These are phyloP conservation scores for Battus philenor DNA, from an alignment of 1,140 invertebrate species.

Conservation along the genomic window DNA sequence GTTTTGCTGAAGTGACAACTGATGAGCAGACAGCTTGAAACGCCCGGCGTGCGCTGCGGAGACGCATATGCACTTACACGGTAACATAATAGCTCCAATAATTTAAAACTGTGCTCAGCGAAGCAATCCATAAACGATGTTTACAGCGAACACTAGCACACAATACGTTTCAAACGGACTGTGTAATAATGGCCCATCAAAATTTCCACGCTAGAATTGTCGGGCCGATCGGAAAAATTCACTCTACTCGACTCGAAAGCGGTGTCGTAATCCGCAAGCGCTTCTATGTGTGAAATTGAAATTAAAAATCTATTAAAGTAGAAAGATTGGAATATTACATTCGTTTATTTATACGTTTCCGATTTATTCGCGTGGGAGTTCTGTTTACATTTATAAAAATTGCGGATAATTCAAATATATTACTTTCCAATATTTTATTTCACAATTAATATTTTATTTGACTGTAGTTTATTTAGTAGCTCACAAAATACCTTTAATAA, in stretches of 20 bases:
- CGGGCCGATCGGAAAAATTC: slow-evolving; percentile 58
- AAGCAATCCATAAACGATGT: slow-evolving; percentile 17
- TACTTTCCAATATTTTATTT: no score
- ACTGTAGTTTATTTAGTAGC: no score
- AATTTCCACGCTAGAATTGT: slow-evolving; percentile 58
- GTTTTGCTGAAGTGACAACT: slow-evolving; percentile 43
- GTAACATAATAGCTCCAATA: slow-evolving; percentile 2
- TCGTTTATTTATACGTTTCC: slow-evolving; percentile 19
- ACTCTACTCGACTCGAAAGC: slow-evolving; percentile 37
- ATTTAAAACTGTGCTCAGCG: slow-evolving; percentile 5
- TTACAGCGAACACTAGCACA: slow-evolving; percentile 34
- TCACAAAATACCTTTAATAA: no score
- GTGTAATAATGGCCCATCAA: slow-evolving; percentile 65
- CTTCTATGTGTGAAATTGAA: slow-evolving; percentile 63
- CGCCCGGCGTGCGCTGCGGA: slow-evolving; percentile 19
- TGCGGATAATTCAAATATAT: no score
- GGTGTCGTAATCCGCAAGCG: slow-evolving; percentile 51
- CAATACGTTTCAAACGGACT: slow-evolving; percentile 64
- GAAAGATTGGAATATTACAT: slow-evolving; percentile 44
- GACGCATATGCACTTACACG: slow-evolving; percentile 21
- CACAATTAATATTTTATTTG: no score
- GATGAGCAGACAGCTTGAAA: slow-evolving; percentile 42
- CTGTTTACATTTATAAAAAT: no score
- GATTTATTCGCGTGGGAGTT: slow-evolving; percentile 1
- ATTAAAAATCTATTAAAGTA: slow-evolving; percentile 65